Evolutionary conservation across 92 coral and sea anemone species (phyloP).

Genomic region (Pocillopora grandis): DNA sequence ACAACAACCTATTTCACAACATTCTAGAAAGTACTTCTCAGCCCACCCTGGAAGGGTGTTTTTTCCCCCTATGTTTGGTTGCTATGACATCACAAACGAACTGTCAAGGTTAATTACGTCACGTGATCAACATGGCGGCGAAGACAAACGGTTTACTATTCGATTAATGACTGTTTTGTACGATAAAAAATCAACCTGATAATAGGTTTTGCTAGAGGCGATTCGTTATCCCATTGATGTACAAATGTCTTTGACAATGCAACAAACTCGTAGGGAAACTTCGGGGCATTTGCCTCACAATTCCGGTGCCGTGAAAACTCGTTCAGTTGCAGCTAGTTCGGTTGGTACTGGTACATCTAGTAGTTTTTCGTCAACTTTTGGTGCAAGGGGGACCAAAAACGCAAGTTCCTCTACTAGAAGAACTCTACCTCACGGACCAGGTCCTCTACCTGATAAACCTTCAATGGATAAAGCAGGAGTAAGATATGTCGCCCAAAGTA

Average conservation of each 20-base stretch:
- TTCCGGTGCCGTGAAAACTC: conserved; percentile 15
- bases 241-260: conserved; percentile 31
- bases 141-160: background rate
- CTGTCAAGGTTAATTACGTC: conserved; percentile 18
- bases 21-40: background rate
- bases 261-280: background rate
- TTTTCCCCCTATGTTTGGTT: conserved; percentile 11
- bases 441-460: conserved; percentile 53
- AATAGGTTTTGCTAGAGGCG: background rate
- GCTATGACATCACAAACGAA: conserved; percentile 52
- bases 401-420: background rate
- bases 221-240: background rate
- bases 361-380: background rate
- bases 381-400: background rate
- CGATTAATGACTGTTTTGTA: background rate
- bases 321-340: background rate
- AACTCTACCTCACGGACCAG: conserved; percentile 64
- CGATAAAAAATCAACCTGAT: background rate
- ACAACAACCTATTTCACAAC: background rate
- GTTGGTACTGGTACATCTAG: background rate
- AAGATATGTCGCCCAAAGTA: conserved; percentile 24
- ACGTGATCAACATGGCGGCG: conserved; percentile 49
- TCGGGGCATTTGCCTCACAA: background rate
- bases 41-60: background rate
- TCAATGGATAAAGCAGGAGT: background rate